Base-by-base conservation (phyloP, 1,140 invertebrate species). In the Neodiprion lecontei region DNA sequence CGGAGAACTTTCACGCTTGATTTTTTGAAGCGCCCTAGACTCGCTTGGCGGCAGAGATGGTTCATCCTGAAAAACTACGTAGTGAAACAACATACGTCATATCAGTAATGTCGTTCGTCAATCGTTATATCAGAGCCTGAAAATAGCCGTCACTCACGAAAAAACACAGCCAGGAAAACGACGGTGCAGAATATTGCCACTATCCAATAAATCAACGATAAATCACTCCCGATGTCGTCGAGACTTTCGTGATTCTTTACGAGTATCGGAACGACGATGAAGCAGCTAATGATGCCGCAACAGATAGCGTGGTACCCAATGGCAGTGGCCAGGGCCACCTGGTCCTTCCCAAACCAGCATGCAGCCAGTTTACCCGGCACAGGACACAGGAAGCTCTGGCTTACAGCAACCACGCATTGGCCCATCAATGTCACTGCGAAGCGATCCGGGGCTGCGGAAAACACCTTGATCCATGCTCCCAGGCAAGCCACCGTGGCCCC, bases 271-370 rank as follows among this genome's bases (percentile, higher is more conserved):
- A 80, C 81, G 9, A 87, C 73, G 17, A 88, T 74, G 74, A 86
- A 83, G 11, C 86, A 83, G 9, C 84, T 8, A 17, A 85, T 84
- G 17, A 82, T 77, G 11, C 87, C 86, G 28, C 94, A 90, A 87
- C 94, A 93, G 83, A 94, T 94, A n/a, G 94, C 94, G 84, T 95
- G 94, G 3, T 95, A 93, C 2, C 93, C 94, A 53, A 94, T 88
- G 67, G 94, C 90, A 79, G 92, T 94, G 3, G 94, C 94, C 7
- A 92, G 93, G 4, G 92, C 92, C n/a, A 93, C 91, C 85, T 93
- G 90, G 69, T 89, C 78, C 0, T 89, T 86, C 11, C 92, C 91
- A 80, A 94, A 94, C 93, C 93, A 94, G 12, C 92, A 89, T 0
- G 93, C 93, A 4, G 93, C 92, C 66, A 94, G 82, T 50, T 90